phyloP scores from a whole-genome alignment of 2,888 invertebrate species.

The Chironomus riparius region DNA sequence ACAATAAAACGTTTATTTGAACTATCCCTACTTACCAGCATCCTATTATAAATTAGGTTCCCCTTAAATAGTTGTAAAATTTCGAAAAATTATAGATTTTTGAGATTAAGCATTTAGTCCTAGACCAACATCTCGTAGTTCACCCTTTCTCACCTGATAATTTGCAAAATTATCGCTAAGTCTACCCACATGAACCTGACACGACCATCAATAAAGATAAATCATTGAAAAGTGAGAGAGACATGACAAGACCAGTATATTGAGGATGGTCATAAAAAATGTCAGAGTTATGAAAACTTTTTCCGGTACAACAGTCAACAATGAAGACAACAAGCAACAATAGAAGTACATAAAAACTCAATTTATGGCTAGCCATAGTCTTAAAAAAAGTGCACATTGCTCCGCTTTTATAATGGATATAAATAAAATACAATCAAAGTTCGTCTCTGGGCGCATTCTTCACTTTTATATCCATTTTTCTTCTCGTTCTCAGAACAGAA shows the following conservation, averaged over 20 bases:
- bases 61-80: no score
- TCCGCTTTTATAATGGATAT: not conserved
- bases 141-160: no score
- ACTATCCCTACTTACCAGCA: no score
- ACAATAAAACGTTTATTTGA: no score
- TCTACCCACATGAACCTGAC: not conserved
- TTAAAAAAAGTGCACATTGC: not conserved
- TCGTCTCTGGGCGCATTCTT: not conserved
- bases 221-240: no score
- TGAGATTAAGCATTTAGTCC: no score
- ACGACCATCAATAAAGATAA: no score
- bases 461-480: not conserved
- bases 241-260: not conserved
- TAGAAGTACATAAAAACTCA: constrained; percentile 3
- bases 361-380: not conserved
- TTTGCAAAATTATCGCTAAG: not conserved
- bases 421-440: not conserved
- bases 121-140: no score
- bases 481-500: not conserved
- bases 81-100: no score
- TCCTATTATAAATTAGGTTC: no score
- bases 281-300: not conserved
- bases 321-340: not conserved
- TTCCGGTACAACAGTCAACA: not conserved
- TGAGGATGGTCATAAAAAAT: not conserved